phyloP scores from a whole-genome alignment of 2,797 vertebrate species.

The Myotis vivesi region DNA sequence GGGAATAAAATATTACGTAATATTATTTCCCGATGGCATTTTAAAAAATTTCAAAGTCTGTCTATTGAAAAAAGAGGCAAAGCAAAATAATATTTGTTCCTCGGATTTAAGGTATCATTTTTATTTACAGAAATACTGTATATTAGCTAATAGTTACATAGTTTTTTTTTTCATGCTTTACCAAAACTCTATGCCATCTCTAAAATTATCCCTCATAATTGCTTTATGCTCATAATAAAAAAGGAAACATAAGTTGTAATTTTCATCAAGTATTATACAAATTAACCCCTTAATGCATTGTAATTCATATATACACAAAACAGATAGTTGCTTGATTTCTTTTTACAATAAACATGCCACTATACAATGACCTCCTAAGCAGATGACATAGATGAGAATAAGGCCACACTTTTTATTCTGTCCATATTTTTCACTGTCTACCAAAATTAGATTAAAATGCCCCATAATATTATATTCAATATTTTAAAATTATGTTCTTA shows the following conservation, averaged over 20 bases:
- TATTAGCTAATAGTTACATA: background rate
- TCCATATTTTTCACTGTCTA: background rate
- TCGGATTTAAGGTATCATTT: background rate
- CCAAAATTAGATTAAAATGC: conserved; percentile 4
- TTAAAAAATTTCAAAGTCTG: background rate
- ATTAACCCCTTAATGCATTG: background rate
- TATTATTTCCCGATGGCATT: conserved; percentile 7
- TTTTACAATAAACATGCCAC: background rate
- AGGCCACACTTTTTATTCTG: background rate
- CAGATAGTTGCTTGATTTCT: background rate
- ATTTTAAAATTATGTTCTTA: background rate
- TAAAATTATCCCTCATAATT: background rate
- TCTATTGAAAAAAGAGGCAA: conserved; percentile 1
- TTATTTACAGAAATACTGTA: background rate
- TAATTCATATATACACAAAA: background rate
- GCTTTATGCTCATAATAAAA: background rate
- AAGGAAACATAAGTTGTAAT: background rate
- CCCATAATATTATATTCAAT: background rate
- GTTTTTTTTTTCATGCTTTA: background rate
- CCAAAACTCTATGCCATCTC: background rate
- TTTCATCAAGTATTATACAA: background rate
- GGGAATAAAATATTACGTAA: conserved; percentile 23
- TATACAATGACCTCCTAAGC: background rate
- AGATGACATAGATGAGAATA: background rate
- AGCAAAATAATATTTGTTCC: background rate